Conservation (phyloP, 1,140 invertebrate genomes). For the Trichogramma pretiosum region DNA sequence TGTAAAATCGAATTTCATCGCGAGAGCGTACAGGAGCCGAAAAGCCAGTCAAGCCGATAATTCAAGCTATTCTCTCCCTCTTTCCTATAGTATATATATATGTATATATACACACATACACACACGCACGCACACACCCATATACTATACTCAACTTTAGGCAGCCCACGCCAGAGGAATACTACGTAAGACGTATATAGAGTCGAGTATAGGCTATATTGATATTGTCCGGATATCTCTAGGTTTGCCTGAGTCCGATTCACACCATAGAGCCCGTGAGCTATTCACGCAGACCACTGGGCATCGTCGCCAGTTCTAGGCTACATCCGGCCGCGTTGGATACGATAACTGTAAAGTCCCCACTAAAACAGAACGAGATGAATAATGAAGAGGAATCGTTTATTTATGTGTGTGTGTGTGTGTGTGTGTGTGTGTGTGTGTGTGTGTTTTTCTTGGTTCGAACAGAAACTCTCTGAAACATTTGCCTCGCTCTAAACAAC, state of each 20-base stretch:
- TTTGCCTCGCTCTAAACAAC: no score
- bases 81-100: no score
- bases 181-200: no score
- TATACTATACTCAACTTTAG: no score
- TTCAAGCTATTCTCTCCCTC: conserved; percentile 11
- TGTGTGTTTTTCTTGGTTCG: no score
- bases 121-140: no score
- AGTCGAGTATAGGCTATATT: conserved; percentile 9
- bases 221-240: conserved; percentile 19
- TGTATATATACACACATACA: no score
- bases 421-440: no score
- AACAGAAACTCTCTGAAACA: no score
- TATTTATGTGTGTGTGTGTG: no score
- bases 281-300: conserved; percentile 22
- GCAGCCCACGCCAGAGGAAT: no score
- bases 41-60: conserved; percentile 20
- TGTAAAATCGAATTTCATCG: conserved; percentile 15
- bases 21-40: no score
- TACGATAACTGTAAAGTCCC: conserved; percentile 27
- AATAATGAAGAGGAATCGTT: conserved; percentile 49
- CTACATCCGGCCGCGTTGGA: conserved; percentile 26
- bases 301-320: conserved; percentile 25
- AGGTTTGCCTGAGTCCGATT: conserved; percentile 18
- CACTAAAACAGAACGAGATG: conserved; percentile 39
- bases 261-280: conserved; percentile 29